Evolutionary conservation across 2,113 vertebrate genomes (phyloP).

Genomic region (Thalassoma bifasciatum): DNA sequence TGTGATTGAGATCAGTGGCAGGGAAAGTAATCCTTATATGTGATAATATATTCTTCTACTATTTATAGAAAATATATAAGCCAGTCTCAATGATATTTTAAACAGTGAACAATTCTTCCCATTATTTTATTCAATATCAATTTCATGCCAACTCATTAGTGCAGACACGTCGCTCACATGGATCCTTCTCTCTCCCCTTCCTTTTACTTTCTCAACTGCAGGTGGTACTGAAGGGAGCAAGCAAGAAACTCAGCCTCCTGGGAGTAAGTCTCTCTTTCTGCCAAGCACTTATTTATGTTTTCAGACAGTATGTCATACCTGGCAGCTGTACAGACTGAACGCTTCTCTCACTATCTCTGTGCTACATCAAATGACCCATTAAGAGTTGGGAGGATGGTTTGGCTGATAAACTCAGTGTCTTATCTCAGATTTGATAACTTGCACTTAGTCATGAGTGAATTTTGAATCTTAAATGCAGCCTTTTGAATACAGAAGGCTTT

Average conservation of each 20-base stretch:
- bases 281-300: not conserved
- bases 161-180: conserved; percentile 41
- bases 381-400: conserved; percentile 1
- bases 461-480: conserved; percentile 25
- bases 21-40: conserved; percentile 10
- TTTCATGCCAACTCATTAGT: conserved; percentile 23
- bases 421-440: conserved; percentile 39
- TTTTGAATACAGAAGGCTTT: conserved; percentile 19
- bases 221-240: conserved; percentile 87
- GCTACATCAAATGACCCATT: conserved; percentile 17
- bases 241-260: conserved; percentile 86
- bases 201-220: conserved; percentile 40
- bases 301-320: not conserved
- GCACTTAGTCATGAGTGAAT: conserved; percentile 37
- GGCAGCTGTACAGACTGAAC: not conserved
- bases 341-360: conserved; percentile 15
- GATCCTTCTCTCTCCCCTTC: not conserved
- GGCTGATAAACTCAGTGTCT: conserved; percentile 25
- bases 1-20: not conserved
- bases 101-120: conserved; percentile 1
- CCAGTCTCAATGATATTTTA: conserved; percentile 3
- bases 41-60: too few relatives aligned
- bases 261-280: conserved; percentile 78
- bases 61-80: not conserved
- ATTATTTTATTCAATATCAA: conserved; percentile 7